Evolutionary conservation across 1,140 invertebrate genomes (phyloP), one percentile per base, ranked within the genome.

Genomic region (Drosophila novamexicana): DNA sequence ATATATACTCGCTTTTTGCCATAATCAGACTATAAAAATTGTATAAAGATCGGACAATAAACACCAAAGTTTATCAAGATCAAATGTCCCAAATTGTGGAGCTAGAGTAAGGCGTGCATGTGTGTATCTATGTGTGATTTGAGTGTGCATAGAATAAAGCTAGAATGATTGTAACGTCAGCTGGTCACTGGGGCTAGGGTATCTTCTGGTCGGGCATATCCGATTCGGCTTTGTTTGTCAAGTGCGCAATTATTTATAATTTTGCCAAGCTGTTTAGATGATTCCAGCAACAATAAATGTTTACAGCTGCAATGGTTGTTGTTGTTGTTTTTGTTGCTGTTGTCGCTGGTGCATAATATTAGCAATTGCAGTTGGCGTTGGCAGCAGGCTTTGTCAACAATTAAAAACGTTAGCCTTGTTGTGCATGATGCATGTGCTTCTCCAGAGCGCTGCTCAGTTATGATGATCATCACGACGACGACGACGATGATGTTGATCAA

Each of bases 241-340:
- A 89, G 81, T 88, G 84, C 70, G 70, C 83, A 89, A 80, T 88
- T 89, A 77, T 72, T 81, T 74, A 77, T 85, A 50, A 64, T 67
- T 68, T 61, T 56, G 67, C 50, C 66, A 68, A 67, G 64, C 29
- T 56, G 45, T 42, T 52, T 34, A 64, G 53, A 58, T 64, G 66
- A 45, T 49, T 50, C 29, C 49, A 69, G 57, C 42, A 56, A 52
- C 29, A 62, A 45, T n/a, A 44, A 32, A 37, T n/a, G 0, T 53
- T 53, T 47, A 52, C 34, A 42, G 52, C 44, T 49, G 45, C 52
- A 75, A 69, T 63, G 50, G 65, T 50, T 18, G 18, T 18, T 18
- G 18, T 18, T 18, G 18, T 18, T 62, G 63, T 39, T 47, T 50
- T 34, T 68, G 39, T 34, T 62, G 63, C 34, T 47, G 54, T 34